These are phyloP conservation scores for Amphibalanus amphitrite DNA, from an alignment of 1,140 invertebrate species.

Conservation along the genomic window DNA sequence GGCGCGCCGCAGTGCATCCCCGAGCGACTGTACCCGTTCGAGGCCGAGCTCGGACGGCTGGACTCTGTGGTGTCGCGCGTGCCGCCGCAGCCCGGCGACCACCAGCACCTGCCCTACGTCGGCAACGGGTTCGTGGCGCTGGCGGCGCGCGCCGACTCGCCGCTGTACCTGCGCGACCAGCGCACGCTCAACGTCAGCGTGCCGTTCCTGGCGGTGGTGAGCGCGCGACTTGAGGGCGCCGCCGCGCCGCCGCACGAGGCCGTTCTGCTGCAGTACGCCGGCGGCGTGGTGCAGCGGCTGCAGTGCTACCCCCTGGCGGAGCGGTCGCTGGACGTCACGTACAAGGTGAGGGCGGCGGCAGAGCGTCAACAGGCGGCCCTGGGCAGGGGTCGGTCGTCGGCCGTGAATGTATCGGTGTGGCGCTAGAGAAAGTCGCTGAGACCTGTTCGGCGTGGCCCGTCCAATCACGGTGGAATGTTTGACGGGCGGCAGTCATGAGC, in stretches of 20 bases:
- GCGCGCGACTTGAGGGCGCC: neutral
- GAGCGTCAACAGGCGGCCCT: neutral
- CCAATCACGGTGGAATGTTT: neutral
- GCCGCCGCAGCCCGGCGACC: constrained; percentile 10
- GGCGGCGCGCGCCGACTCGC: constrained; percentile 40
- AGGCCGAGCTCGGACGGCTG: neutral
- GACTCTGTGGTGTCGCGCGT: neutral
- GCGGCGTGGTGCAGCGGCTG: neutral
- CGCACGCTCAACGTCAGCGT: constrained; percentile 34
- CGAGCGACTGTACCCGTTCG: neutral
- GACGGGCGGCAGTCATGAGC: neutral
- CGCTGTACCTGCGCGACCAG: constrained; percentile 47
- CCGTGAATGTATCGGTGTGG: neutral
- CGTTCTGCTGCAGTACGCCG: neutral
- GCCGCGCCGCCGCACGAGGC: neutral
- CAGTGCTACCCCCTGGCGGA: neutral
- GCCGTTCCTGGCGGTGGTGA: neutral
- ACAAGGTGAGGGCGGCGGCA: neutral
- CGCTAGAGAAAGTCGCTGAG: no score
- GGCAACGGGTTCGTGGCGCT: constrained; percentile 30
- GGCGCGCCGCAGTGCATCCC: neutral
- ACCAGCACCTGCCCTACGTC: constrained; percentile 27
- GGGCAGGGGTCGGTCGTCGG: neutral
- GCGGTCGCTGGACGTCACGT: neutral
- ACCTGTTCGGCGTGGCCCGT: neutral